Base-by-base conservation (phyloP, 2,113 vertebrate genomes). In the Xyrauchen texanus region DNA sequence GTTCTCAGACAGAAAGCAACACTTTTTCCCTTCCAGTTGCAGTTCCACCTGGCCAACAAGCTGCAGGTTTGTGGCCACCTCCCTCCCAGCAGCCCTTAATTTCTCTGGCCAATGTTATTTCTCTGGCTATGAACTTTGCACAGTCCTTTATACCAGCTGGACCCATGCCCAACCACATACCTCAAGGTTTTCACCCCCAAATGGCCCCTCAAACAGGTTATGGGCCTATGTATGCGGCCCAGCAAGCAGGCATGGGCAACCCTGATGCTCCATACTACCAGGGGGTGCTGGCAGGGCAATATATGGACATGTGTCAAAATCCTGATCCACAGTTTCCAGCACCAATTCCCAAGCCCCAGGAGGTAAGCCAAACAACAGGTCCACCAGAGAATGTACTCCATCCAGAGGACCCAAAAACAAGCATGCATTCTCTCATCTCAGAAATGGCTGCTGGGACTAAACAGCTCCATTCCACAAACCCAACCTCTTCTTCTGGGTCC, bases 41-140 rank as follows among this genome's bases (percentile, higher is more conserved):
- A 51, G 60, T 53, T 68, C 53, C 77, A 75, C 63, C 87, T 66
- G 46, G 89, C 85, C 76, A 72, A 5, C 82, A 69, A 62, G 49
- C 62, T 0, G 45, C 71, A 13, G 80, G 73, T 21, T 76, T 84
- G 67, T 89, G 86, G 88, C 64, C 21, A 34, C 21, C 21, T 34
- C 21, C 88, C 42, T 62, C 80, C 60, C 83, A 90, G 11, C 84
- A 93, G 53, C 93, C 95, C 0, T 79, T 96, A 68, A 89, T 96
- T 78, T 95, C 95, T 15, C 81, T 97, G 65, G 95, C 93, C 63
- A 95, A 96, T 2, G 93, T 95, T 15, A 90, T 98, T 58, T 96
- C 97, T 5, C 80, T 98, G 81, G 96, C 96, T 80, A 96, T 98
- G 96, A 96, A 94, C 0, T 84, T 97, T 86, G 96, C 96, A 0